phyloP scores from a whole-genome alignment of 1,140 invertebrate species.

The Carcinoscorpius rotundicauda region DNA sequence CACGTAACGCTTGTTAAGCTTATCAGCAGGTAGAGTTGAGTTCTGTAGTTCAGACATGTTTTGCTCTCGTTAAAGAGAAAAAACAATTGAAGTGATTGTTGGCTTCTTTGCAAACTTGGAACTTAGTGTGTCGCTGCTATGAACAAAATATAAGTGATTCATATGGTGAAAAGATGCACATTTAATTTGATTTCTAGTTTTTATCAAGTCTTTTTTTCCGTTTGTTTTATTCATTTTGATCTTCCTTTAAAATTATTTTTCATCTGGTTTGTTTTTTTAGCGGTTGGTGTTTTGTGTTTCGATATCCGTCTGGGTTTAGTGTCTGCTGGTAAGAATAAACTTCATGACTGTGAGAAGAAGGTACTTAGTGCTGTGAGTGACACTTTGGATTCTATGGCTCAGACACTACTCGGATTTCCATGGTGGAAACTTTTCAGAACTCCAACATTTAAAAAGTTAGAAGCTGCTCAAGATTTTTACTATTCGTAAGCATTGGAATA shows the following conservation, averaged over 20 bases:
- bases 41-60: too few relatives aligned
- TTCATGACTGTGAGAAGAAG: background rate
- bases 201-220: too few relatives aligned
- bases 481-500: slow-evolving; percentile 46
- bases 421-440: slow-evolving; percentile 24
- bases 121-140: too few relatives aligned
- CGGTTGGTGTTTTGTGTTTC: slow-evolving; percentile 13
- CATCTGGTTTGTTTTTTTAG: background rate
- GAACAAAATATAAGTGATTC: too few relatives aligned
- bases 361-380: slow-evolving; percentile 7
- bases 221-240: background rate
- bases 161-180: too few relatives aligned
- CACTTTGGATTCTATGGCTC: slow-evolving; percentile 14
- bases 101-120: too few relatives aligned
- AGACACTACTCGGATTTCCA: slow-evolving; percentile 20
- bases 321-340: background rate
- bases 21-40: too few relatives aligned
- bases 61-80: too few relatives aligned
- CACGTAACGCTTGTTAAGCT: too few relatives aligned
- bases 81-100: too few relatives aligned
- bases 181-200: too few relatives aligned
- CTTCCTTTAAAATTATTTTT: background rate
- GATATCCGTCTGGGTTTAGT: slow-evolving; percentile 8
- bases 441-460: slow-evolving; percentile 50
- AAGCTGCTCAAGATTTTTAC: slow-evolving; percentile 53